Evolutionary conservation across 2,888 invertebrate species (phyloP), one percentile per base, ranked within the genome.

Genomic region (Aelia acuminata): DNA sequence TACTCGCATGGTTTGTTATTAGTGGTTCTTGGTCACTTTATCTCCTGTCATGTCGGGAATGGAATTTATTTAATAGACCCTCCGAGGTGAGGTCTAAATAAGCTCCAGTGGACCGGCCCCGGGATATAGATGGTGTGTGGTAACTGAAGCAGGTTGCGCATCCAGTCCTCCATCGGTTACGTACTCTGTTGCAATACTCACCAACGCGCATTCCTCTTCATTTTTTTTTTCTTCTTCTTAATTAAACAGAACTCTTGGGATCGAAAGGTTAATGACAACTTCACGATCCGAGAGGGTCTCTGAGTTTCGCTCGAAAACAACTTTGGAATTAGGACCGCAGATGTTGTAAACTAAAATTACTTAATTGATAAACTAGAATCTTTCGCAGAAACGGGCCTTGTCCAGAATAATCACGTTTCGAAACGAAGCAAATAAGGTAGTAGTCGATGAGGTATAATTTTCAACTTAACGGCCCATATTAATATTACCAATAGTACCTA

Each of bases 221-320:
- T 20, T 35, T 35, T 70, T 70, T 70, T 57, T 39, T 39, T 31
- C 22, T 3, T 39, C 43, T 8, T 43, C 43, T 80, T 47, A 80
- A 80, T 43, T 43, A 47, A 47, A 80, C 39, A 80, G 80, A 47
- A 11, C 43, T 80, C 4, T n/a, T 22, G 43, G 80, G 80, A 80
- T 43, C 43, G 80, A 80, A 80, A 80, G 80, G 80, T 80, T 80
- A 80, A 80, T 80, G 80, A 43, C 80, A 43, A n/a, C 43, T 80
- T 80, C 80, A 80, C 80, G 80, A 43, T 43, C 43, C 43, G 43
- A 22, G 22, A 70, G 63, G n/a, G n/a, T 35, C 18, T 26, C 31
- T 35, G 63, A 70, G 63, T 70, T 70, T 70, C 63, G 35, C 18
- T 70, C 8, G 15, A 70, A 70, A 70, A 70, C 35, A 70, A 70